Conservation (phyloP, 2,113 vertebrate species). For the Struthio camelus region DNA sequence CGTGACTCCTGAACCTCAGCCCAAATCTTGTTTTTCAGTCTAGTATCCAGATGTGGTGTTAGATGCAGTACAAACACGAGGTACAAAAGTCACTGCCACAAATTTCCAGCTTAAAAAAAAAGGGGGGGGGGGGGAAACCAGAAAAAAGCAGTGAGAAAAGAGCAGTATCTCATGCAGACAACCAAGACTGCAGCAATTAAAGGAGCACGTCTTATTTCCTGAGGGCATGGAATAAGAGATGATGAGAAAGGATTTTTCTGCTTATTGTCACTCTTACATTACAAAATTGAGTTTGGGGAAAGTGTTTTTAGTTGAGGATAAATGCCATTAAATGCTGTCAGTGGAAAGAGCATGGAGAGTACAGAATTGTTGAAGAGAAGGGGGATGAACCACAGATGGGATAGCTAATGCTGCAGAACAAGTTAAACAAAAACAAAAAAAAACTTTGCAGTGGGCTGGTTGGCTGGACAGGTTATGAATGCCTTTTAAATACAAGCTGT, state of each 20-base stretch:
- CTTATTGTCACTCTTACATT: background rate
- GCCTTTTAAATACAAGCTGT: background rate
- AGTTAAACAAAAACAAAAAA: background rate
- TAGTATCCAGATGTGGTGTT: background rate
- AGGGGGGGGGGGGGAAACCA: background rate
- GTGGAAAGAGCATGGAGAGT: background rate
- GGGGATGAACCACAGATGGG: background rate
- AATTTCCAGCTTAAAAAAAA: background rate
- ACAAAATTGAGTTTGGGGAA: background rate
- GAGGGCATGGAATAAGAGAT: background rate
- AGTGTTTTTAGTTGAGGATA: background rate
- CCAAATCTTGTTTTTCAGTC: background rate
- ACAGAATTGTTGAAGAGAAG: background rate
- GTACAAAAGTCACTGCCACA: background rate
- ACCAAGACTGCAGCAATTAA: background rate
- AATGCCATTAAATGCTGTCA: background rate
- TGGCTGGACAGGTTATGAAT: background rate
- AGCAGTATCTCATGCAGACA: background rate
- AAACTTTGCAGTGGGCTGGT: background rate
- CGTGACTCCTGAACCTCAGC: background rate
- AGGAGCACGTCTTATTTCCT: background rate
- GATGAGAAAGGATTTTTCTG: background rate
- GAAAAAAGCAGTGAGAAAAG: background rate
- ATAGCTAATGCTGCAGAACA: background rate
- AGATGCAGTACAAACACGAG: background rate